Evolutionary conservation across 2,797 vertebrate genomes (phyloP), one percentile per base, ranked within the genome.

Genomic region (Brachyalestes nurse): DNA sequence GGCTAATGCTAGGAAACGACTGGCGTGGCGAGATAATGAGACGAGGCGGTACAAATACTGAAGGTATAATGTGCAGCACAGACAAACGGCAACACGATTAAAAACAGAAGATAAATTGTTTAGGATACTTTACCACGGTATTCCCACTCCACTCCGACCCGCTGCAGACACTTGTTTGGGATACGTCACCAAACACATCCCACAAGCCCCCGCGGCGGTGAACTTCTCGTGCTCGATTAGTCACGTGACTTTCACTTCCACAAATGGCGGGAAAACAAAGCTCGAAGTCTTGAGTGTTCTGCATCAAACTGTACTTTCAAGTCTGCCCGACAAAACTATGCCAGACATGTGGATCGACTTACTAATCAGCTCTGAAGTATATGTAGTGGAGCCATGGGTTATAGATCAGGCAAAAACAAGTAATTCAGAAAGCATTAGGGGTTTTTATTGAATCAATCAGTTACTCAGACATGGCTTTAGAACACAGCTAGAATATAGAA

Each of bases 171-270:
- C 79, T 78, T 64, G 65, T n/a, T 40, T 19, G 17, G 78, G 16
- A 21, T 6, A 84, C 81, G 85, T 85, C 85, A 85, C 53, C 76
- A 69, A 47, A 55, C 9, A n/a, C 2, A 42, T 78, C 88, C 88
- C 86, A 87, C 38, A 86, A 88, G 10, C 28, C 88, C 76, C 38
- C 25, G 84, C 83, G 69, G 42, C 66, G 73, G 38, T 16, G 23
- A 53, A 23, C 60, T 65, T 74, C 66, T 60, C 12, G 2, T 5
- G 21, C 13, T 34, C 34, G 53, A 34, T 42, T 25, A 7, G 79
- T 84, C 88, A 88, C 85, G 81, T 88, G 88, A 67, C 16, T 17
- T 25, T 38, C 45, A 58, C 51, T 57, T 66, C 38, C 38, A 58
- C 58, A 25, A 51, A 19, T 16, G 14, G 73, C 72, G 66, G 57